Evolutionary conservation across 2,113 vertebrate species (phyloP).

Genomic region (Ictalurus furcatus): DNA sequence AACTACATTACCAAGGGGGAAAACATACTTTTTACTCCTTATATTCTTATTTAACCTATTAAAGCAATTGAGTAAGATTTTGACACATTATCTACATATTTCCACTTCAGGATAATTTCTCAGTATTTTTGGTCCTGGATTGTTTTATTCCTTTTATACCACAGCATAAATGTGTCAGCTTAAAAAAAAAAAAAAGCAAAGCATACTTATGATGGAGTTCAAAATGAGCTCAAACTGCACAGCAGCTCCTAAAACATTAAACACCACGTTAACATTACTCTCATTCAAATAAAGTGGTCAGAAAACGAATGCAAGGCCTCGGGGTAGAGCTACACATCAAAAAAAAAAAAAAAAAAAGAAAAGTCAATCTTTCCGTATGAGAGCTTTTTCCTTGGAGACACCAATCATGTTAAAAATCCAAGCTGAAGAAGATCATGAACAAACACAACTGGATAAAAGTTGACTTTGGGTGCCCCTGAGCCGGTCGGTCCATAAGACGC

Average conservation of each 20-base stretch:
- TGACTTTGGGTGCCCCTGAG: constrained; percentile 48
- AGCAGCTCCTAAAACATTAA: neutral
- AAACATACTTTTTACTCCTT: neutral
- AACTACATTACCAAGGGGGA: neutral
- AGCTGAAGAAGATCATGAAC: constrained; percentile 38
- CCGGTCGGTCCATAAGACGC: constrained; percentile 23
- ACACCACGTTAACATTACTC: neutral
- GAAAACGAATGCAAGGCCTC: constrained; percentile 9
- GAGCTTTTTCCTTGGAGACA: constrained; percentile 46
- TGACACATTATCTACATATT: neutral
- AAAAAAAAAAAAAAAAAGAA: constrained; percentile 15
- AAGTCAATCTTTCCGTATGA: constrained; percentile 22
- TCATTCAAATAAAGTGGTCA: constrained; percentile 9
- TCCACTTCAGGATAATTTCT: neutral
- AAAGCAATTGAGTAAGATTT: neutral
- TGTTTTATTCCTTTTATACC: neutral
- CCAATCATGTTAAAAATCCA: constrained; percentile 52
- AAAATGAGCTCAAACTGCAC: neutral
- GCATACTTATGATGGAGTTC: neutral
- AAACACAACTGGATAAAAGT: constrained; percentile 52
- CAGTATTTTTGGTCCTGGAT: neutral
- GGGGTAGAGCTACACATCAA: neutral
- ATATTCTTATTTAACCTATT: neutral
- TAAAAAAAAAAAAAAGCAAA: neutral
- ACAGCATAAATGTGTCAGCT: neutral